Evolutionary conservation across 1,140 invertebrate species (phyloP).

Genomic region (Euura lappo): DNA sequence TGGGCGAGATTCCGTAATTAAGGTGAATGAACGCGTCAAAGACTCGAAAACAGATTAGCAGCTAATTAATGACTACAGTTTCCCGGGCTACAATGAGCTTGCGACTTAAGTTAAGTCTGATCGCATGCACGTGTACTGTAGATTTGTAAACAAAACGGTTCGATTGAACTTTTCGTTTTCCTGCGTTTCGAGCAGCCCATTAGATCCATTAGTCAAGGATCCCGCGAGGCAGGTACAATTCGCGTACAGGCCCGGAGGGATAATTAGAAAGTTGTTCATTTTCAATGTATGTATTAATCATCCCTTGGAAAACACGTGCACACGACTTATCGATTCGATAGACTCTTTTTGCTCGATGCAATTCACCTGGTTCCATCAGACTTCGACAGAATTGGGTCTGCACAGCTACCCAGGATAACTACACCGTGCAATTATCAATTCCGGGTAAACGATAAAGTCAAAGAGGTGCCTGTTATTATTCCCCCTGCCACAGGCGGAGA

Average conservation of each 20-base stretch:
- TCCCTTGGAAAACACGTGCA: too few relatives aligned
- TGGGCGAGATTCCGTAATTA: not conserved
- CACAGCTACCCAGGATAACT: too few relatives aligned
- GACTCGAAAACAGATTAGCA: constrained; percentile 18
- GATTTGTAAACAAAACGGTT: not conserved
- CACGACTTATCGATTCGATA: too few relatives aligned
- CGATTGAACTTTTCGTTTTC: not conserved
- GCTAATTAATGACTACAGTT: constrained; percentile 13
- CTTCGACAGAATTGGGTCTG: too few relatives aligned
- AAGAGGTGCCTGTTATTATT: constrained; percentile 38
- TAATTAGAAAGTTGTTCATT: too few relatives aligned
- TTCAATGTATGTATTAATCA: too few relatives aligned
- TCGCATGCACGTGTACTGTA: not conserved
- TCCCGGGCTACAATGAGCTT: not conserved
- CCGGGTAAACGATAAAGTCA: constrained; percentile 55
- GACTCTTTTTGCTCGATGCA: too few relatives aligned
- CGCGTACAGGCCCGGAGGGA: too few relatives aligned
- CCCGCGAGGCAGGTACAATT: too few relatives aligned
- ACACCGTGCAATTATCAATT: constrained; percentile 55
- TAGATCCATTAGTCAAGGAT: not conserved
- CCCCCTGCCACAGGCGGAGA: constrained; percentile 30
- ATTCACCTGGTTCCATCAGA: too few relatives aligned
- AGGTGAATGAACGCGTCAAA: constrained; percentile 9
- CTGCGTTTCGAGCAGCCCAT: not conserved
- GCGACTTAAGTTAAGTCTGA: constrained; percentile 1